These are phyloP conservation scores for Enteromius treurensis DNA, from an alignment of 2,797 vertebrate species.

Conservation along the genomic window DNA sequence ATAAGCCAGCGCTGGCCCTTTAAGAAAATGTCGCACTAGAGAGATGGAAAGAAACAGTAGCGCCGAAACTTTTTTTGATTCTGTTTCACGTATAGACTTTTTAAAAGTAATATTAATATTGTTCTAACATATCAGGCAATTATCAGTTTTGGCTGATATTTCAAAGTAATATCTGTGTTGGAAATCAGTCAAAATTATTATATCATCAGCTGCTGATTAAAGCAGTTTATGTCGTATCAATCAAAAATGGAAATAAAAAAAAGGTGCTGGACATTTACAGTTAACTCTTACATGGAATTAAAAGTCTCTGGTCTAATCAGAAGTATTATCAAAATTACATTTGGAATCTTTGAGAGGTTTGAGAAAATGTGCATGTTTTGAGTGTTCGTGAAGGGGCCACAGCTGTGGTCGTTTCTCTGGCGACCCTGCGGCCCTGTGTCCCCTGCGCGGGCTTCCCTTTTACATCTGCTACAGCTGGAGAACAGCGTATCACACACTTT, in stretches of 20 bases:
- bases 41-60: background rate
- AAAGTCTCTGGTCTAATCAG: background rate
- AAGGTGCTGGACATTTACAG: background rate
- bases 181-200: background rate
- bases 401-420: constrained; percentile 60
- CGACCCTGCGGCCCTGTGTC: constrained; percentile 61
- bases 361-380: constrained; percentile 37
- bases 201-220: background rate
- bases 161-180: background rate
- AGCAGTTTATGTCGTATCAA: background rate
- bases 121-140: background rate
- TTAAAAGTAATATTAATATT: too few species aligned
- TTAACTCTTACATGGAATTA: background rate
- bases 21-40: background rate
- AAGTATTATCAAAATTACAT: background rate
- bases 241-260: background rate
- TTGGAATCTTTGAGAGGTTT: constrained; percentile 15
- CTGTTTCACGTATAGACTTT: background rate
- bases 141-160: background rate
- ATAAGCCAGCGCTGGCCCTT: constrained; percentile 36
- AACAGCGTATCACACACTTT: constrained; percentile 68
- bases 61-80: background rate
- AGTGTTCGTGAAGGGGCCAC: constrained; percentile 54
- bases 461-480: constrained; percentile 77
- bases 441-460: constrained; percentile 70